Evolutionary conservation across 2,888 invertebrate species (phyloP).

Genomic region (Noctua comes): DNA sequence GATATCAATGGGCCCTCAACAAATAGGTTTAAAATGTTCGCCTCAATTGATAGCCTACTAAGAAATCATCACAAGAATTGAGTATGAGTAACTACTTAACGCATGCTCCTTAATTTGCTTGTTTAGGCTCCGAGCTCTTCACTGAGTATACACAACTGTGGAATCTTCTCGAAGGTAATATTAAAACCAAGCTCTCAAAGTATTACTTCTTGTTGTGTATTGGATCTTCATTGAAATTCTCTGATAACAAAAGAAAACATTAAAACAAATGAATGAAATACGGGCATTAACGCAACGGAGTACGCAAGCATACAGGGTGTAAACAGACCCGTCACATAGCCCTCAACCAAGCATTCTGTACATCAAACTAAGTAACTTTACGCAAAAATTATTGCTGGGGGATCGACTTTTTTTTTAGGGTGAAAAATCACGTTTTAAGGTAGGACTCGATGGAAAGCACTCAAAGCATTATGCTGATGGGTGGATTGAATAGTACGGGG

Average conservation of each 20-base stretch:
- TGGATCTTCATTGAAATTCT: conserved; percentile 24
- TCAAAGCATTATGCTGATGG: too few relatives aligned
- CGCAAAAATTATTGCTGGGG: too few relatives aligned
- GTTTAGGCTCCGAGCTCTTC: conserved; percentile 52
- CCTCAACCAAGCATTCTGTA: too few relatives aligned
- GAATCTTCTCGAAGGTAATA: conserved; percentile 39
- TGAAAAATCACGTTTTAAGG: too few relatives aligned
- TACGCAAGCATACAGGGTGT: conserved; percentile 19
- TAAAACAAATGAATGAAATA: conserved; percentile 31
- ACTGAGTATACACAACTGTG: conserved; percentile 16
- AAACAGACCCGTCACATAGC: too few relatives aligned
- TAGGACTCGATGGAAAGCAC: too few relatives aligned
- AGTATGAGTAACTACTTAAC: conserved; percentile 63
- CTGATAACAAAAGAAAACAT: conserved; percentile 27
- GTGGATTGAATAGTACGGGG: too few relatives aligned
- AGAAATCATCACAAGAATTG: conserved; percentile 64
- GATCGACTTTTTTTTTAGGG: too few relatives aligned
- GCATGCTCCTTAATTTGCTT: conserved; percentile 59
- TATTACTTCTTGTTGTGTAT: conserved; percentile 1
- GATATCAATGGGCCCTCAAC: conserved; percentile 71
- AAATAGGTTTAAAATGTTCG: conserved; percentile 69
- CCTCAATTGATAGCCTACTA: conserved; percentile 67
- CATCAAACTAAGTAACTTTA: too few relatives aligned
- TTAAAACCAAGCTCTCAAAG: conserved; percentile 17
- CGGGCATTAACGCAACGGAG: conserved; percentile 13